Base-by-base conservation (phyloP, 2,113 vertebrate species). In the Sebastes fasciatus region DNA sequence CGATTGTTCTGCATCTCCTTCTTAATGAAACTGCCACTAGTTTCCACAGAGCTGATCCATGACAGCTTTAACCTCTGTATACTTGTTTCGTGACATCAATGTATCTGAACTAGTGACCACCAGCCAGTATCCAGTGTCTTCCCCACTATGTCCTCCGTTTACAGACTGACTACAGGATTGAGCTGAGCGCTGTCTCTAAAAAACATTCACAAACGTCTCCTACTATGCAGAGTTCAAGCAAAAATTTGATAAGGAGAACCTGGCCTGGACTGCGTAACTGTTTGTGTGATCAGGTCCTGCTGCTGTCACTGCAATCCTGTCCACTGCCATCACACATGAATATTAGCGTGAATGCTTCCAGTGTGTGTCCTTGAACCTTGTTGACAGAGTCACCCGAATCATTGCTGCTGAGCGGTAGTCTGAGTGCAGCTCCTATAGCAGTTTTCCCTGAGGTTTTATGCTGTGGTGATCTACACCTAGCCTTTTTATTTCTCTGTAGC, bases 281-380 rank as follows among this genome's bases (percentile, higher is more conserved):
- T 67, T 55, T 66, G 9, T 65, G 58, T 34, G 54, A 43, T 65
- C 21, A 14, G n/a, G 16, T 45, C 16, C 21, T 43, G 51, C 14
- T 45, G 16, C 17, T 51, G 48, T 51, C 5, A 13, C 4, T n/a
- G 9, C 23, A 19, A 34, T 45, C 42, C 8, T 52, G 1, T 64
- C 42, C 26, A 43, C 21, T 45, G 16, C 11, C 14, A 48, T 77
- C 34, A 64, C 46, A 49, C 40, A 43, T 26, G 10, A 51, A 71
- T 55, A 65, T 79, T 19, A 5, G 55, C 4, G 5, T 52, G 45
- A 77, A 73, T 51, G 45, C n/a, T 49, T 60, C 60, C 21, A 34
- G 8, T 62, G 52, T 60, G 34, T 43, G 34, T 66, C 75, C 45
- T 60, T 76, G 58, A 72, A 71, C 60, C n/a, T 21, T 66, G 45